Evolutionary conservation across 2,888 invertebrate species (phyloP), one percentile per base, ranked within the genome.

Genomic region (Calliopum simillimum): DNA sequence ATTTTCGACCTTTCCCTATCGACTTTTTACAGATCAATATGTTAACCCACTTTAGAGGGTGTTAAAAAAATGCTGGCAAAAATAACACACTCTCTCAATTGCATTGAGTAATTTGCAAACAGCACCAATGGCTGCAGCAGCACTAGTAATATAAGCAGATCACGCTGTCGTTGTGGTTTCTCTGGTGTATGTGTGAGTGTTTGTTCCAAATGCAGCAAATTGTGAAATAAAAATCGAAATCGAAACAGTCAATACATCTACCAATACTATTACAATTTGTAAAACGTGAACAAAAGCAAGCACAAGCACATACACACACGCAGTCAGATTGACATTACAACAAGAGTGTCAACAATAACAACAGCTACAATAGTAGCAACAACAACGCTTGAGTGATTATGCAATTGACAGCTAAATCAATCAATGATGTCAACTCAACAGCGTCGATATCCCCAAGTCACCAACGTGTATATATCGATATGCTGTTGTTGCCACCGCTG

Each of bases 341-440:
- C 73, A 68, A 72, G 56, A 56, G 41, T 55, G 21, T 11, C 56
- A 25, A 53, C 33, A 21, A 44, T 59, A 51, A 69, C 58, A 62
- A 66, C 58, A 41, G 55, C 51, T 68, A 71, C 70, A n/a, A n/a
- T n/a, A n/a, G n/a, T n/a, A 53, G 19, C 51, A 77, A 79, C 81
- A 79, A 81, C 82, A 80, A 79, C 79, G 80, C 80, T 80, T 81
- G 81, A 82, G 80, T 80, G 83, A 82, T 80, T 84, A 82, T 81
- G 81, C 82, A 81, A 83, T 84, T 83, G 84, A 81, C 84, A 81
- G 80, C 79, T 80, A 81, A 83, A 84, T 84, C 84, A 84, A 84
- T 84, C 84, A 84, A 80, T 83, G 80, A 79, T 83, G 82, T 81
- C 82, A 83, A 80, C 81, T 80, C 77, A 79, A 82, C 77, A 79